phyloP scores from a whole-genome alignment of 1,140 invertebrate species.

The Manduca sexta region DNA sequence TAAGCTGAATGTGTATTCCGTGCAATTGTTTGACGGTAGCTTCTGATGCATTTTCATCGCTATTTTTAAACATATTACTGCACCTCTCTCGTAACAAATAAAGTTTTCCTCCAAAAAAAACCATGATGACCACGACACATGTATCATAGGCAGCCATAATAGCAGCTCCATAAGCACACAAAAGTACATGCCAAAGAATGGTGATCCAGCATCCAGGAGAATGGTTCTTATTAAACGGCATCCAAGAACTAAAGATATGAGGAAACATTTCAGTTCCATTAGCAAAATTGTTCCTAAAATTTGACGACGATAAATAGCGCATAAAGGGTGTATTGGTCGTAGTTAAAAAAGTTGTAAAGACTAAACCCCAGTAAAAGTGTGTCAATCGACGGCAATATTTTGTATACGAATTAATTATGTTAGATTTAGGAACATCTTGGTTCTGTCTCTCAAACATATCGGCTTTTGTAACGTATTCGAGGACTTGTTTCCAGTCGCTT shows the following conservation, averaged over 20 bases:
- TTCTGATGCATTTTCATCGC: conserved; percentile 17
- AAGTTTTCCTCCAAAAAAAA: conserved; percentile 55
- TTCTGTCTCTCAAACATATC: conserved; percentile 47
- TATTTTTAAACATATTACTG: conserved; percentile 37
- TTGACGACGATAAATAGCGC: conserved; percentile 33
- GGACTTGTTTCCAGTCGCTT: conserved; percentile 37
- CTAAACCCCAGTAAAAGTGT: conserved; percentile 46
- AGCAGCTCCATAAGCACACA: conserved; percentile 37
- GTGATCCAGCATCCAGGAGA: conserved; percentile 47
- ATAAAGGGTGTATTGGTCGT: conserved; percentile 34
- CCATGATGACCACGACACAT: conserved; percentile 41
- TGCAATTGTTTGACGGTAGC: conserved; percentile 35
- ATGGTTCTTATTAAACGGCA: conserved; percentile 48
- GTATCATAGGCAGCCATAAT: conserved; percentile 50
- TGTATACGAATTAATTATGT: conserved; percentile 43
- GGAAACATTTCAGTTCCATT: conserved; percentile 53
- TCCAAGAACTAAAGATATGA: conserved; percentile 57
- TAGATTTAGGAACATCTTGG: conserved; percentile 18
- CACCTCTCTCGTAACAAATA: conserved; percentile 48
- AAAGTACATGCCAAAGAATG: conserved; percentile 34
- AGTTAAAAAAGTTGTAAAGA: conserved; percentile 37
- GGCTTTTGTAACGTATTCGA: conserved; percentile 47
- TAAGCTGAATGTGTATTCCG: conserved; percentile 31
- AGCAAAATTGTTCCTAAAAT: conserved; percentile 31
- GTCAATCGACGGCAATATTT: conserved; percentile 44